phyloP scores from a whole-genome alignment of 1,140 invertebrate species.

The Megalopta genalis region DNA sequence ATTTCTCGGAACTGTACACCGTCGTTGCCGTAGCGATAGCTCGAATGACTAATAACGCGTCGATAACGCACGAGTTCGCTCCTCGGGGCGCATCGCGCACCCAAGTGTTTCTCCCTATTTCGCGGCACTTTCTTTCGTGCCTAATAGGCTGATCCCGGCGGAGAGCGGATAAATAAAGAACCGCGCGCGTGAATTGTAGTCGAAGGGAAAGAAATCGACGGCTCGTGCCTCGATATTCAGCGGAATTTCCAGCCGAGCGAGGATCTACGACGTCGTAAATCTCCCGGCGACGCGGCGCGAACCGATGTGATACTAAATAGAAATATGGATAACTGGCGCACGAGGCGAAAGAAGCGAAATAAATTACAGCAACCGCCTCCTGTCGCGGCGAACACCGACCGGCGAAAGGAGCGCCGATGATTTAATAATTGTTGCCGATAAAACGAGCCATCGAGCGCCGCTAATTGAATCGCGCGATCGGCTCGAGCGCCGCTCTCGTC shows the following conservation, averaged over 20 bases:
- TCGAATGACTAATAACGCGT: no score
- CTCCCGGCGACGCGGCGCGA: conserved; percentile 18
- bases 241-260: conserved; percentile 3
- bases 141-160: no score
- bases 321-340: conserved; percentile 50
- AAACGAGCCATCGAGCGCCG: conserved; percentile 22
- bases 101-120: no score
- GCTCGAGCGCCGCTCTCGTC: neutral
- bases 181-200: neutral
- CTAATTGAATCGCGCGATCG: conserved; percentile 29
- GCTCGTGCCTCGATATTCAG: neutral
- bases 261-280: conserved; percentile 67
- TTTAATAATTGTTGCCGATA: conserved; percentile 47
- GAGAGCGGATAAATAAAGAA: neutral
- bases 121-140: no score
- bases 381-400: conserved; percentile 1
- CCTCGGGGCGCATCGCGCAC: no score
- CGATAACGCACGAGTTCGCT: no score
- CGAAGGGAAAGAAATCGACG: neutral
- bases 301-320: conserved; percentile 57
- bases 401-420: conserved; percentile 24
- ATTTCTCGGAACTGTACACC: no score
- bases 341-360: conserved; percentile 49
- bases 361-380: conserved; percentile 39
- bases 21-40: no score